Evolutionary conservation across 2,113 vertebrate genomes (phyloP), one percentile per base, ranked within the genome.

Genomic region (Rhabdomys dilectus): DNA sequence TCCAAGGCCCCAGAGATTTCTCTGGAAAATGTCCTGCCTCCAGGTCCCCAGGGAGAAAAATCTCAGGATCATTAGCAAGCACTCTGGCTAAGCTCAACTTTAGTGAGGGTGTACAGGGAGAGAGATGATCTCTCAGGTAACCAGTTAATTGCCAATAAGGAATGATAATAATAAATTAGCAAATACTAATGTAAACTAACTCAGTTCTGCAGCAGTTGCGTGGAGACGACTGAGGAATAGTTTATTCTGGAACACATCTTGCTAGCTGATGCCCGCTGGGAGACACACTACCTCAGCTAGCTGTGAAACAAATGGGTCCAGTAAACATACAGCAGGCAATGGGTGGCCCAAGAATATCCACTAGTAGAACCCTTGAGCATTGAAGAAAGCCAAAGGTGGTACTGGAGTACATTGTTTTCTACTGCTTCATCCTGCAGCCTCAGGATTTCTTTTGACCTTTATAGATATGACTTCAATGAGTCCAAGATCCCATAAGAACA

Each of bases 41-140:
- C 96, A 81, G 42, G 22, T 12, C 91, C 75, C 93, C 26, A 36
- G 85, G 91, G 94, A 91, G 19, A 97, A 88, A 98, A 96, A 97
- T 97, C 97, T 97, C 96, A 90, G 95, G 97, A 98, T 98, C 97
- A 97, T 97, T 98, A 98, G 94, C 94, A 95, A 97, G 96, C 19
- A 24, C 92, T 97, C 95, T 91, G 89, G 88, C 97, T 98, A 97
- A 98, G 94, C 94, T 97, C 91, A 98, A 97, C 97, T 95, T 98
- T 84, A 96, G 94, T 80, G 95, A 96, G 96, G 96, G 98, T 94
- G 97, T 94, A 97, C 88, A 68, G 98, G 98, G 97, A 98, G 86
- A 96, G 70, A 96, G n/a, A 45, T 88, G 97, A 97, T 98, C 98
- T 98, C 97, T 97, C 97, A 98, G 96, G 93, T 89, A 92, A 75